A percentile compares a stretch with the other conserved stretches of the same genome.
Conservation (phyloP, 2,888 invertebrate genomes). For the Lasioglossum marginatum region DNA sequence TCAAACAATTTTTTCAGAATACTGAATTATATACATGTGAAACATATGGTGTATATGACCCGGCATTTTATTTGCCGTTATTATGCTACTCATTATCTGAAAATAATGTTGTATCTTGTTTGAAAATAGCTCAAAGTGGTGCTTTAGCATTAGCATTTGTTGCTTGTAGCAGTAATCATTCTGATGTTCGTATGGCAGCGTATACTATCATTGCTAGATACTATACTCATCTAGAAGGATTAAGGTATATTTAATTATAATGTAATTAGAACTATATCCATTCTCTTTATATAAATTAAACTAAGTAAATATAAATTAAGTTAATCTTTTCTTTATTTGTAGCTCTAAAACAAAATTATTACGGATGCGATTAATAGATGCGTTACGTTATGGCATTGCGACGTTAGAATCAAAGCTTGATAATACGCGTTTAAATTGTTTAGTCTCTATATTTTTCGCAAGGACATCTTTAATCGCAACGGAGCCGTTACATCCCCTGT, state of each 20-base stretch:
- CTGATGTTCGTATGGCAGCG: constrained; percentile 89
- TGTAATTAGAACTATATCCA: neutral
- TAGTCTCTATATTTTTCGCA: constrained; percentile 90
- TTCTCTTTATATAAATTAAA: neutral
- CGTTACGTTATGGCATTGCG: constrained; percentile 88
- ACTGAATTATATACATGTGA: constrained; percentile 54
- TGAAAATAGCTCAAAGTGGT: constrained; percentile 89
- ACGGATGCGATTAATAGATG: constrained; percentile 89
- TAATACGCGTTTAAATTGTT: constrained; percentile 85
- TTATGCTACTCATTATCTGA: constrained; percentile 91
- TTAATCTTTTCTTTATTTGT: constrained; percentile 31
- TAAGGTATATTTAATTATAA: constrained; percentile 85
- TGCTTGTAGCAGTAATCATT: constrained; percentile 89
- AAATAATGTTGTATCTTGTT: constrained; percentile 90
- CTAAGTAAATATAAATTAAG: too few species aligned
- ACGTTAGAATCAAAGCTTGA: constrained; percentile 65
- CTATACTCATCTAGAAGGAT: constrained; percentile 90
- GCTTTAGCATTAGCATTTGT: constrained; percentile 90
- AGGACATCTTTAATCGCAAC: constrained; percentile 89
- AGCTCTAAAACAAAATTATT: constrained; percentile 88
- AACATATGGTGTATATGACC: constrained; percentile 89
- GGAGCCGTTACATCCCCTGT: constrained; percentile 91
- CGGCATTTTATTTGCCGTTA: constrained; percentile 92
- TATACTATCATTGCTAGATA: constrained; percentile 91
- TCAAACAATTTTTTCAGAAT: constrained; percentile 63